These are phyloP conservation scores for Bergia puertoricense DNA, from an alignment of 92 coral and sea anemone species.

Conservation along the genomic window DNA sequence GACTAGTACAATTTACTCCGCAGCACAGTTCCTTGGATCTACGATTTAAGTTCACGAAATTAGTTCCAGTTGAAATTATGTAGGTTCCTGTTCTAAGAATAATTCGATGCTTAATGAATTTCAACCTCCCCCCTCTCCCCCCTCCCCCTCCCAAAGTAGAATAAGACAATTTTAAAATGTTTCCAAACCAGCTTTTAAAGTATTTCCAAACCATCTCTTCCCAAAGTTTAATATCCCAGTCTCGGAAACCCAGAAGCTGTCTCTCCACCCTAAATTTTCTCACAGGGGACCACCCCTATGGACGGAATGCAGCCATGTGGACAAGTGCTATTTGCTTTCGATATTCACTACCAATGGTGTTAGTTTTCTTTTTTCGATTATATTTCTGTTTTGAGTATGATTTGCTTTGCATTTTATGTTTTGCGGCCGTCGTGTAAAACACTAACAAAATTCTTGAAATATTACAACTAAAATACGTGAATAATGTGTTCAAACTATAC, in stretches of 20 bases:
- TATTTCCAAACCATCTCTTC: too few species aligned
- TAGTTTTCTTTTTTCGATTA: not conserved
- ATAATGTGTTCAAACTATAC: not conserved
- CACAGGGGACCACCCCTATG: too few species aligned
- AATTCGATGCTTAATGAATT: not conserved
- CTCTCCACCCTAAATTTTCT: too few species aligned
- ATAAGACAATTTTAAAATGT: not conserved
- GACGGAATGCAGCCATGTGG: too few species aligned
- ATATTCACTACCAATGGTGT: too few species aligned
- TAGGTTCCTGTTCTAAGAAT: not conserved
- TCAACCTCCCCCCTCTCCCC: not conserved
- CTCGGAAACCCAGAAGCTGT: too few species aligned
- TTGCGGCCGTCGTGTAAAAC: not conserved
- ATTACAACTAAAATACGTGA: too few species aligned
- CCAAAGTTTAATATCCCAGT: too few species aligned
- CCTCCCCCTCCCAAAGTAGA: too few species aligned
- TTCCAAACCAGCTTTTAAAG: too few species aligned
- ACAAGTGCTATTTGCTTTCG: too few species aligned
- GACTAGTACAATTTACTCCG: conserved; percentile 71
- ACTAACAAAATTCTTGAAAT: not conserved
- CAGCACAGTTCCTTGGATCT: conserved; percentile 75
- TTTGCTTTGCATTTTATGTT: not conserved
- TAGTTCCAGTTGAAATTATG: not conserved
- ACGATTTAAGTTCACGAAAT: conserved; percentile 35
- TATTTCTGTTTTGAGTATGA: too few species aligned